These are phyloP conservation scores for Hippotragus niger DNA, from an alignment of 2,113 vertebrate species.

Conservation along the genomic window DNA sequence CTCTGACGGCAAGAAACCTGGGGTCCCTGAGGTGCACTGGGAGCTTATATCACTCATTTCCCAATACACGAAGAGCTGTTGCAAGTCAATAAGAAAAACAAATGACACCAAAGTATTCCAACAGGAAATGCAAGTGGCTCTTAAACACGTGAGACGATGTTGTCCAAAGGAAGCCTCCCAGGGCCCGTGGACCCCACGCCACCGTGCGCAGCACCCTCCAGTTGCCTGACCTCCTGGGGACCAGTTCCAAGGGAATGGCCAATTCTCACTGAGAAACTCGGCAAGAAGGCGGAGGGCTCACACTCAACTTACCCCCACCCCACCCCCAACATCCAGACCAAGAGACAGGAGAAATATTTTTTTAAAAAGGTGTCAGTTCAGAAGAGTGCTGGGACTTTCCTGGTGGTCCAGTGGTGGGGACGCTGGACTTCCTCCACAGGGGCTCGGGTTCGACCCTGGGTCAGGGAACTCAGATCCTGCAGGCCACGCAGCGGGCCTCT, in stretches of 20 bases:
- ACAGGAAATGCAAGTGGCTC: not conserved
- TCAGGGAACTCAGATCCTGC: not conserved
- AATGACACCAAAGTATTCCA: not conserved
- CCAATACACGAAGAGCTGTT: not conserved
- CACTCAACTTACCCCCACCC: not conserved
- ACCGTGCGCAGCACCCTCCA: not conserved
- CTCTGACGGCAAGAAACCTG: not conserved
- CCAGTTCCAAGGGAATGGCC: not conserved
- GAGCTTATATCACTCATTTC: not conserved
- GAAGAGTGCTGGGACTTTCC: not conserved
- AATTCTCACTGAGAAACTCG: not conserved
- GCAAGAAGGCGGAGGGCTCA: not conserved
- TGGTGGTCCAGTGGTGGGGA: not conserved
- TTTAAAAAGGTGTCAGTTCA: accelerated
- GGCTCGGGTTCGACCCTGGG: accelerated
- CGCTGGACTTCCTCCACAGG: not conserved
- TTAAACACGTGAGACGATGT: accelerated
- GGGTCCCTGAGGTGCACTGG: not conserved
- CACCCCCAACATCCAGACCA: not conserved
- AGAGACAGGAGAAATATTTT: not conserved
- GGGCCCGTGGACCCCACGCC: not conserved
- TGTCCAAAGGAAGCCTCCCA: not conserved
- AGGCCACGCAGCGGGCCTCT: not conserved
- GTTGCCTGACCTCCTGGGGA: not conserved
- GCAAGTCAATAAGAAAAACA: not conserved